A percentile compares a stretch with the other conserved stretches of the same genome.
These are phyloP conservation scores for Cyanocitta stelleri DNA, from an alignment of 2,113 vertebrate species.

Conservation along the genomic window DNA sequence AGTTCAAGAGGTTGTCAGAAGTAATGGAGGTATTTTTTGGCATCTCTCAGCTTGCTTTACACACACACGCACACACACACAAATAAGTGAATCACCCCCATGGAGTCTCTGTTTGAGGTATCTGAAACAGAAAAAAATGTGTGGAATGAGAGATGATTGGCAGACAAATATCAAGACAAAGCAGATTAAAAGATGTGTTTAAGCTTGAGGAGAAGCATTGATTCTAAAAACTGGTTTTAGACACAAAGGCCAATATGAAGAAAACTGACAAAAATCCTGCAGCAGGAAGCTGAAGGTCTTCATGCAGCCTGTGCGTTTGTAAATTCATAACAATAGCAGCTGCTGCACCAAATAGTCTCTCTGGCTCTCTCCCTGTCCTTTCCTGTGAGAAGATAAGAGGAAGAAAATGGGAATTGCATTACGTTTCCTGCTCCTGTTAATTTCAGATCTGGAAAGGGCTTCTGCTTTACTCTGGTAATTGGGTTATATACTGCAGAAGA, in stretches of 20 bases:
- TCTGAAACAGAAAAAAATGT: neutral
- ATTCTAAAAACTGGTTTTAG: neutral
- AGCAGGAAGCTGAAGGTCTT: neutral
- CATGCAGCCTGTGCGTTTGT: neutral
- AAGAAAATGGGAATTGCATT: neutral
- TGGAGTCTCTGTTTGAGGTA: neutral
- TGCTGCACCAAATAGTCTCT: neutral
- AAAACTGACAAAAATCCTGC: neutral
- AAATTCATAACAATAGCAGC: neutral
- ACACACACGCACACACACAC: too few species aligned
- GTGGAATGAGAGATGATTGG: neutral
- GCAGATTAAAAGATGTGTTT: neutral
- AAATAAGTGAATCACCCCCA: neutral
- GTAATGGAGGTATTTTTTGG: neutral
- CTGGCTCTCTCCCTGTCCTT: neutral
- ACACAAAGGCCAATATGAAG: neutral
- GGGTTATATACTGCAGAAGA: neutral
- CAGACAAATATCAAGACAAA: neutral
- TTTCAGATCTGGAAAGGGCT: neutral
- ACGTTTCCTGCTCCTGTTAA: neutral
- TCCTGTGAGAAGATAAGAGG: neutral
- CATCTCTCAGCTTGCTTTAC: neutral
- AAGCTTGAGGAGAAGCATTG: rapidly evolving
- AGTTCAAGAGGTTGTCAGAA: neutral
- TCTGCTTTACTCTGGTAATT: constrained; percentile 3